These are phyloP conservation scores for Percopsis transmontana DNA, from an alignment of 2,113 vertebrate species.

Conservation along the genomic window DNA sequence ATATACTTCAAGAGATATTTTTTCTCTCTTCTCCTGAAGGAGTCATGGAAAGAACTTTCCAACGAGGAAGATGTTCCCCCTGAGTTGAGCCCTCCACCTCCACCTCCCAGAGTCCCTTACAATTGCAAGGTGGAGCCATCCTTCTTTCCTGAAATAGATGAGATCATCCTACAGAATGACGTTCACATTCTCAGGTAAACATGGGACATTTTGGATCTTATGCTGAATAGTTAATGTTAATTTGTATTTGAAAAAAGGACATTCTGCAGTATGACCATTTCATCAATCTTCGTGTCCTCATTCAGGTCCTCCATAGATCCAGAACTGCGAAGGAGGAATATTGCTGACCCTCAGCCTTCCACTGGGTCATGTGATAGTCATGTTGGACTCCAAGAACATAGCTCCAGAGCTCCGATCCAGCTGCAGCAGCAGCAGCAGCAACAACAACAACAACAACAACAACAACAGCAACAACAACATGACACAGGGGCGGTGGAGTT, in stretches of 20 bases:
- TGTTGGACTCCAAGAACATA: slow-evolving; percentile 33
- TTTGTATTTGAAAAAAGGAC: no score
- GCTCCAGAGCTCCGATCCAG: slow-evolving; percentile 48
- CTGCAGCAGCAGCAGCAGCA: slow-evolving; percentile 56
- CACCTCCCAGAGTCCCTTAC: slow-evolving; percentile 77
- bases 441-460: slow-evolving; percentile 21
- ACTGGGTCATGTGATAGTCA: slow-evolving; percentile 3
- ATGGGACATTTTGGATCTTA: neutral
- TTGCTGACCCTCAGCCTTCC: slow-evolving; percentile 10
- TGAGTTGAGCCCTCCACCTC: slow-evolving; percentile 85
- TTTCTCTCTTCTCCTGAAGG: slow-evolving; percentile 74
- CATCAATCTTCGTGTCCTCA: neutral
- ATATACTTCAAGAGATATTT: neutral
- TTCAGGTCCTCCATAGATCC: slow-evolving; percentile 56
- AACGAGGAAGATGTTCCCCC: slow-evolving; percentile 92
- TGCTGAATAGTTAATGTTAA: no score
- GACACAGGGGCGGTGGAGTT: slow-evolving; percentile 15
- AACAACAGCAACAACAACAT: slow-evolving; percentile 56
- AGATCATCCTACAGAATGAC: slow-evolving; percentile 30
- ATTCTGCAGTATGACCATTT: neutral
- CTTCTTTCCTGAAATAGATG: slow-evolving; percentile 60
- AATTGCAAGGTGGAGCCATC: slow-evolving; percentile 78
- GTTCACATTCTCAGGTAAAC: slow-evolving; percentile 57
- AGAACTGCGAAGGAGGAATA: slow-evolving; percentile 55
- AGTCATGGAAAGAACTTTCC: slow-evolving; percentile 95